phyloP scores from a whole-genome alignment of 2,888 invertebrate species.

The Nomada fucata region DNA sequence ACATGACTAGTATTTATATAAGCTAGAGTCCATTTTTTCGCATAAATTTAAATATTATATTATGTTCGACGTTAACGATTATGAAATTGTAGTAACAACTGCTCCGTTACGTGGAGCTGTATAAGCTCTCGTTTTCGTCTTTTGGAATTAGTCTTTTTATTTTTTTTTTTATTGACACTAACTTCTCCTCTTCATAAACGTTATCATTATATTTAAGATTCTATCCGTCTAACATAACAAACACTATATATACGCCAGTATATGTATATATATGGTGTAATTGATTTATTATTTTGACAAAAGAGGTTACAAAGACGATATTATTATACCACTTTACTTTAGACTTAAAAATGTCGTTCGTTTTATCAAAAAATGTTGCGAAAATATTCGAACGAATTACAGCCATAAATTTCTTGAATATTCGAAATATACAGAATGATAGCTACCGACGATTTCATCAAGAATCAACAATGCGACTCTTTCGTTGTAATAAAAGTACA shows the following conservation, averaged over 20 bases:
- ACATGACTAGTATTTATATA: too few relatives aligned
- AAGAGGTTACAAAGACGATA: slow-evolving; percentile 23
- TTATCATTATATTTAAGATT: too few relatives aligned
- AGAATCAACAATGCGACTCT: neutral
- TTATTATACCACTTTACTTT: neutral
- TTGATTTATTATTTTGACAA: neutral
- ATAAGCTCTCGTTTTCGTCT: too few relatives aligned
- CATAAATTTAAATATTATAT: too few relatives aligned
- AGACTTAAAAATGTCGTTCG: slow-evolving; percentile 40
- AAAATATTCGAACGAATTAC: slow-evolving; percentile 28
- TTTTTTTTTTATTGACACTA: too few relatives aligned
- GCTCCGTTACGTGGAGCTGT: too few relatives aligned
- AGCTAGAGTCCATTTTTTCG: neutral
- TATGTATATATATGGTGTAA: neutral
- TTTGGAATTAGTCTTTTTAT: too few relatives aligned
- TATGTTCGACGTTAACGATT: too few relatives aligned
- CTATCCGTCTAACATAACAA: too few relatives aligned
- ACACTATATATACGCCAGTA: too few relatives aligned
- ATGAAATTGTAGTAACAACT: too few relatives aligned
- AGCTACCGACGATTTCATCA: slow-evolving; percentile 10
- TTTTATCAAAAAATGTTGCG: slow-evolving; percentile 24
- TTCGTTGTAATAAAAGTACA: neutral
- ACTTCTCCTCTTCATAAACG: too few relatives aligned
- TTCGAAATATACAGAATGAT: neutral
- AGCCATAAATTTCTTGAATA: neutral